Evolutionary conservation across 2,888 invertebrate genomes (phyloP), one percentile per base, ranked within the genome.

Genomic region (Erebia aethiops): DNA sequence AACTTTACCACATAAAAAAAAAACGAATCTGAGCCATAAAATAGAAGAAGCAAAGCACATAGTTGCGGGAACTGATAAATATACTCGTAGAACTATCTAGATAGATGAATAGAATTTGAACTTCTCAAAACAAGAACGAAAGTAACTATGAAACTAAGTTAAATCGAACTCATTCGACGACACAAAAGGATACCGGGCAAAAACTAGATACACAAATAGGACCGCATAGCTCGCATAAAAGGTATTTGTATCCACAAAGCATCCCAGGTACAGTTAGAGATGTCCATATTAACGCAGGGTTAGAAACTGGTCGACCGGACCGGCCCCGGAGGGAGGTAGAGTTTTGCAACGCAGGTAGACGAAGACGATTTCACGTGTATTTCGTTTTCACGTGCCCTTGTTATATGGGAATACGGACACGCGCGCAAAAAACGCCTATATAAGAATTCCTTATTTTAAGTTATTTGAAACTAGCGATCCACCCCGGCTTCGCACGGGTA

Each of bases 381-480:
- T 88, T 72, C 86, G 87, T 89, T 90, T 87, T 88, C 86, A 88
- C 87, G 86, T 87, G 84, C 83, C 82, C 62, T 57, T 86, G 86
- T 80, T 86, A 87, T 88, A 87, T 89, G 90, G 89, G 90, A 87
- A 88, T 88, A 81, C 81, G 82, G 83, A 85, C 85, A 87, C 87
- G 88, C 86, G 84, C 80, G 81, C 82, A 82, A 89, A 87, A 89
- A 90, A 88, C 87, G 81, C 87, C 2, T n/a, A 2, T 52, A 14
- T 49, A n/a, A 14, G n/a, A 49, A 14, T 49, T 49, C 11, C 49
- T 4, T 49, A 13, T 14, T 14, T 4, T 13, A 43, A 43, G 43
- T 43, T 10, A n/a, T n/a, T n/a, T n/a, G n/a, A n/a, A n/a, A n/a
- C n/a, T n/a, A n/a, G n/a, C n/a, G n/a, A n/a, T n/a, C n/a, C n/a